A percentile compares a stretch with the other conserved stretches of the same genome.
phyloP scores from a whole-genome alignment of 2,113 vertebrate species.

The Cryptoleucopteryx plumbea region DNA sequence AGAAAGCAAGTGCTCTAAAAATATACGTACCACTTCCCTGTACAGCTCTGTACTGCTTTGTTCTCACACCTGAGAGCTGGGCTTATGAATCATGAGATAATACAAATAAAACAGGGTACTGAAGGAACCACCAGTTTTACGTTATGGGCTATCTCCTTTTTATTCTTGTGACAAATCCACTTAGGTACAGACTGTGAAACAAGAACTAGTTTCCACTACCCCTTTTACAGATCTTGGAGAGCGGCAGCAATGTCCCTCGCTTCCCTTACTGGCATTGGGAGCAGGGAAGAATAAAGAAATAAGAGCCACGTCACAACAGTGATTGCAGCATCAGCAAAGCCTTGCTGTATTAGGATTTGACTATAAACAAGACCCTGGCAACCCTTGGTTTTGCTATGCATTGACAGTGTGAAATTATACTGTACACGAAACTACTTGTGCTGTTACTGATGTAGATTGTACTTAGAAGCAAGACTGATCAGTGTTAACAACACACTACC shows the following conservation, averaged over 20 bases:
- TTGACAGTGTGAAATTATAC: not conserved
- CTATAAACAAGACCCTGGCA: not conserved
- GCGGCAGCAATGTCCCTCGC: fast-evolving
- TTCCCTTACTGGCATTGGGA: not conserved
- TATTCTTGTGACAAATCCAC: not conserved
- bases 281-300: not conserved
- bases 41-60: not conserved
- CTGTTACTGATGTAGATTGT: too few species aligned
- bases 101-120: not conserved
- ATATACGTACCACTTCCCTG: not conserved
- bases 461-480: not conserved
- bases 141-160: not conserved
- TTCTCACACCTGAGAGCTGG: not conserved
- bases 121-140: not conserved
- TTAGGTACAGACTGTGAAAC: not conserved
- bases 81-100: not conserved
- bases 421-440: not conserved
- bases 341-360: not conserved
- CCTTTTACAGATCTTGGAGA: not conserved
- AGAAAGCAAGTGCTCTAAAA: not conserved
- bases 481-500: not conserved
- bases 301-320: not conserved
- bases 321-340: not conserved
- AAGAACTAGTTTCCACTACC: not conserved
- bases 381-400: not conserved